phyloP scores from a whole-genome alignment of 2,797 vertebrate species.

The Falco biarmicus region DNA sequence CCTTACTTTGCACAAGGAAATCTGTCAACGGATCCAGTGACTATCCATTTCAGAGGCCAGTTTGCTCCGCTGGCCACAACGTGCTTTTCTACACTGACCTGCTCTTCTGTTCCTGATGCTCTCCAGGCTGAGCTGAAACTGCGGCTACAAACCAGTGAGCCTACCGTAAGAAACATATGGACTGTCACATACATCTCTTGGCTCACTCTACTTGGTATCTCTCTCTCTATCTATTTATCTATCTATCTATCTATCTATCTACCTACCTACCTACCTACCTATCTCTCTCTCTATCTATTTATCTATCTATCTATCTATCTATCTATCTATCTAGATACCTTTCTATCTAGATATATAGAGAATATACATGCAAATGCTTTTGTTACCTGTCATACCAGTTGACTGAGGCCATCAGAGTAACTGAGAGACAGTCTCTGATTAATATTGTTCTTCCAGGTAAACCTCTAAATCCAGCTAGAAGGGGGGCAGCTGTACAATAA shows the following conservation, averaged over 20 bases:
- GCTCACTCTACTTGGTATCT: background rate
- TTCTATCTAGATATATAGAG: background rate
- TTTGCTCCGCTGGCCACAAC: background rate
- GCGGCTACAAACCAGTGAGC: background rate
- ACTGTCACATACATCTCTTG: background rate
- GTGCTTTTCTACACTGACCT: background rate
- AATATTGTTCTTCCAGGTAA: background rate
- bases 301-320: too few species aligned
- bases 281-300: too few species aligned
- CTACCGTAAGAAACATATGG: background rate
- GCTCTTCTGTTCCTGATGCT: background rate
- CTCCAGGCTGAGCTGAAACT: background rate
- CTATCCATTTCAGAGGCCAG: background rate
- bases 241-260: too few species aligned
- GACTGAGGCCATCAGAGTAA: background rate
- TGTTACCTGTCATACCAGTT: background rate
- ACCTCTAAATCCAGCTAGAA: background rate
- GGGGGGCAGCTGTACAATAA: background rate
- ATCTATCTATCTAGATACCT: too few species aligned
- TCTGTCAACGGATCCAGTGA: background rate
- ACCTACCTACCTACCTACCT: too few species aligned
- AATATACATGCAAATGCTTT: background rate
- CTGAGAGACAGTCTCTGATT: background rate
- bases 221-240: background rate
- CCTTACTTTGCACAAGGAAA: background rate